Percentiles rank a stretch among this genome's conserved stretches.
These are phyloP conservation scores for Drosophila orosa DNA, from an alignment of 1,140 invertebrate species.

Conservation along the genomic window DNA sequence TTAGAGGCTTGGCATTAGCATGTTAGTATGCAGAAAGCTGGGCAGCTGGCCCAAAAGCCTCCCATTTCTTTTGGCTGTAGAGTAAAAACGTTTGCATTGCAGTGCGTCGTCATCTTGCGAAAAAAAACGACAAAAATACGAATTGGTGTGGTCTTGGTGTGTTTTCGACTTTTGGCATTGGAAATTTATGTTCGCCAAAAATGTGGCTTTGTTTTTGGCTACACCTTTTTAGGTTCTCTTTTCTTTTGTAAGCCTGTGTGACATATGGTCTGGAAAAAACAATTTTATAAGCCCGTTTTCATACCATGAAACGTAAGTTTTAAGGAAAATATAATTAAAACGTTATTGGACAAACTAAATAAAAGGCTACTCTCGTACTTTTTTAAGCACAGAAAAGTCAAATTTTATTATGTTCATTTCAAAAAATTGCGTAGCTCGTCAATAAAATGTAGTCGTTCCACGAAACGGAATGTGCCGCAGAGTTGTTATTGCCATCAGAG, in stretches of 20 bases:
- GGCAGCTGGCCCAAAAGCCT: conserved; percentile 37
- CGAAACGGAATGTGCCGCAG: conserved; percentile 45
- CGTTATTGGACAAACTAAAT: neutral
- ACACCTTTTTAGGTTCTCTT: conserved; percentile 1
- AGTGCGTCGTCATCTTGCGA: conserved; percentile 24
- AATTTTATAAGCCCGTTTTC: neutral
- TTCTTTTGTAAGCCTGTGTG: conserved; percentile 7
- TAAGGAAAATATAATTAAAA: neutral
- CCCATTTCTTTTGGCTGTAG: neutral
- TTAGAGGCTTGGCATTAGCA: conserved; percentile 77
- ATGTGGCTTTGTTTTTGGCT: conserved; percentile 55
- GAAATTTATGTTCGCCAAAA: conserved; percentile 68
- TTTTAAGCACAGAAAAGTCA: conserved; percentile 14
- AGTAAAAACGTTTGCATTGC: conserved; percentile 57
- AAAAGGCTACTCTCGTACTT: neutral
- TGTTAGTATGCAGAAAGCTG: conserved; percentile 65
- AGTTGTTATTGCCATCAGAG: conserved; percentile 46
- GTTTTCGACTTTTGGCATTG: conserved; percentile 42
- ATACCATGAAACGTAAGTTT: neutral
- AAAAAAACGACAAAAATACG: conserved; percentile 28
- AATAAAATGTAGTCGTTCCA: conserved; percentile 61
- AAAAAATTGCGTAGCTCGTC: conserved; percentile 45
- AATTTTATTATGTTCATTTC: conserved; percentile 28
- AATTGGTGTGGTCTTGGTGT: conserved; percentile 35
- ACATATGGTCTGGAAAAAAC: conserved; percentile 23